Conservation (phyloP, 2,888 invertebrate species). For the Diaphora mendica region DNA sequence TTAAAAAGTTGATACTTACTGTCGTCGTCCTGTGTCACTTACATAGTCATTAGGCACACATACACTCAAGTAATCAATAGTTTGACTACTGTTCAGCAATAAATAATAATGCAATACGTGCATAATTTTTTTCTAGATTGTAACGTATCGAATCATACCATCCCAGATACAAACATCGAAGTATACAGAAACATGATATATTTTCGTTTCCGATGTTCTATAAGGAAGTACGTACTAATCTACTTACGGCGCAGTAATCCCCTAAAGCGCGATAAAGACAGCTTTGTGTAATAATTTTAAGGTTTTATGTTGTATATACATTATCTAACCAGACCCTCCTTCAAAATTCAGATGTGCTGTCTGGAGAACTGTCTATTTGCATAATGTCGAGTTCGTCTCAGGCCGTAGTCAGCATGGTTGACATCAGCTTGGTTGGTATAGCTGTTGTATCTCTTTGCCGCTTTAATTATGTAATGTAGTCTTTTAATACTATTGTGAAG, state of each 20-base stretch:
- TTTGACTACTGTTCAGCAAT: no score
- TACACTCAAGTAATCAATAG: no score
- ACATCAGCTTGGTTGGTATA: not conserved
- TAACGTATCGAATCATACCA: no score
- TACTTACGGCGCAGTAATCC: not conserved
- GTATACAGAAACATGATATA: not conserved
- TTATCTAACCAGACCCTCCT: not conserved
- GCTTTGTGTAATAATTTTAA: not conserved
- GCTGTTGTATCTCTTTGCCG: not conserved
- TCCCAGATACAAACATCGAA: no score
- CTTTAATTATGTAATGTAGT: not conserved
- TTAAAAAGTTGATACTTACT: no score
- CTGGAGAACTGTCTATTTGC: not conserved
- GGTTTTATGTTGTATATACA: not conserved
- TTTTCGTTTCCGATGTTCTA: not conserved
- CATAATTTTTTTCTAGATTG: no score
- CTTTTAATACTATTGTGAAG: not conserved
- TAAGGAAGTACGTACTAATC: not conserved
- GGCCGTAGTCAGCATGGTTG: no score
- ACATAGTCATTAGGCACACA: no score
- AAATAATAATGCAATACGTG: no score
- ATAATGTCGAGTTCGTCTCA: not conserved
- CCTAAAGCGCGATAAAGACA: not conserved
- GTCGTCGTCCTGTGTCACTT: no score
- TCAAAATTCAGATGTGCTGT: no score